Base-by-base conservation (phyloP, 2,797 vertebrate species). In the Pangasius sanitwongsei region DNA sequence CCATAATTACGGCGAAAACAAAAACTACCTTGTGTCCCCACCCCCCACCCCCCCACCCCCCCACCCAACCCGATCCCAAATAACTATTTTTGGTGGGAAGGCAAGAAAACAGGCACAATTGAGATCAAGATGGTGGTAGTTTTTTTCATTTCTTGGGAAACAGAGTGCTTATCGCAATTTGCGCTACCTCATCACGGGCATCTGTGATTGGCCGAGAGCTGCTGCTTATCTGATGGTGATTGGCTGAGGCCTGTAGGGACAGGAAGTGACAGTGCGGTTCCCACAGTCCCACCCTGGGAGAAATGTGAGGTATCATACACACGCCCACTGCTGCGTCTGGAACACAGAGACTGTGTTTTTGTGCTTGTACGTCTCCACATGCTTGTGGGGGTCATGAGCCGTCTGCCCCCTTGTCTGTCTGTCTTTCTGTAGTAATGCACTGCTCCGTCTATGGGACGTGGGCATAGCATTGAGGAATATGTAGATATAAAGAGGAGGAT, bases 21-120 rank as follows among this genome's bases (percentile, higher is more conserved):
- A 96, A 96, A 96, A 95, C 95, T 95, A 96, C 95, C 94, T 95
- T 96, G 95, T 96, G 41, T 44, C 41, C 80, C 57, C 80, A 37
- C 34, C 41, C 4, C 57, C 25, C 63, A n/a, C 23, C 2, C 41
- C 41, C n/a, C n/a, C n/a, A n/a, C n/a, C n/a, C n/a, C n/a, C n/a
- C n/a, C n/a, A n/a, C 28, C 28, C 15, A 48, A 34, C 28, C 83
- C 83, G n/a, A 85, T 69, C 83, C 93, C 95, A 96, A 96, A 95
- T 95, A 96, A 96, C 96, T 96, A 95, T 96, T 96, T 91, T 96
- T 96, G 94, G 95, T 95, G 96, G 95, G 95, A 96, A 95, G 94
- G 87, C 90, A 90, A 91, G 89, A 89, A 93, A 92, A 92, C 93
- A 91, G 93, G 87, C 89, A 94, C 94, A 92, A 94, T 94, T 92